Evolutionary conservation across 1,140 invertebrate species (phyloP).

Genomic region (Drosophila aff.): DNA sequence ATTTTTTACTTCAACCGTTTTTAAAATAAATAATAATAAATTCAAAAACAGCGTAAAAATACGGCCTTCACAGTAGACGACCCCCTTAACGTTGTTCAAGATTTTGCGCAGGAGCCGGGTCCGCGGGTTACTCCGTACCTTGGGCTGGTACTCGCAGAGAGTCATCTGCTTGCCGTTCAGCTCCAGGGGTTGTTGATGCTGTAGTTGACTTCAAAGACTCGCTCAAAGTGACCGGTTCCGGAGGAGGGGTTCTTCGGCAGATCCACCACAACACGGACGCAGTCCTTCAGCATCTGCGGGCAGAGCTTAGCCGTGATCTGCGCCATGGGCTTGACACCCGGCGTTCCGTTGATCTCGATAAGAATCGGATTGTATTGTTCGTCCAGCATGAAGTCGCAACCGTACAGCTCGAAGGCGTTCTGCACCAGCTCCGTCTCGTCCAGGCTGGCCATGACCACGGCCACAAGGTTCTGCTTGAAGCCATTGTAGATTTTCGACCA

Average conservation of each 20-base stretch:
- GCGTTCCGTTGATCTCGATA: constrained; percentile 97
- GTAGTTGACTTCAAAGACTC: constrained; percentile 78
- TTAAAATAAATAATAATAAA: not conserved
- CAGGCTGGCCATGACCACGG: constrained; percentile 90
- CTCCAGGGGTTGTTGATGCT: constrained; percentile 64
- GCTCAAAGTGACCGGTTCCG: constrained; percentile 87
- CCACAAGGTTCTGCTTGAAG: constrained; percentile 93
- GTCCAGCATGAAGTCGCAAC: constrained; percentile 95
- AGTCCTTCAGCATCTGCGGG: constrained; percentile 92
- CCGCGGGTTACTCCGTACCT: constrained; percentile 24
- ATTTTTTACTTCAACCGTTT: not conserved
- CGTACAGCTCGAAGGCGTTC: constrained; percentile 95
- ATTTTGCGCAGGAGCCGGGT: constrained; percentile 53
- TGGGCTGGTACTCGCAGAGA: constrained; percentile 50
- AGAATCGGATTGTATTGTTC: constrained; percentile 95
- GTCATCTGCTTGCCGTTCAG: constrained; percentile 70
- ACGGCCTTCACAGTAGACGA: not conserved
- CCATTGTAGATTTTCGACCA: constrained; percentile 93
- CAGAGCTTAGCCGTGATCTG: constrained; percentile 93
- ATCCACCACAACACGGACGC: constrained; percentile 92
- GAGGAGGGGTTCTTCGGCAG: constrained; percentile 85
- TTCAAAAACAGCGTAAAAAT: too few relatives aligned
- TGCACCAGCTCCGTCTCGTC: constrained; percentile 92
- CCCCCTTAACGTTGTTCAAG: constrained; percentile 52
- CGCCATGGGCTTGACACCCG: constrained; percentile 93